Base-by-base conservation (phyloP, 2,113 vertebrate genomes). In the Salvelinus sp. region DNA sequence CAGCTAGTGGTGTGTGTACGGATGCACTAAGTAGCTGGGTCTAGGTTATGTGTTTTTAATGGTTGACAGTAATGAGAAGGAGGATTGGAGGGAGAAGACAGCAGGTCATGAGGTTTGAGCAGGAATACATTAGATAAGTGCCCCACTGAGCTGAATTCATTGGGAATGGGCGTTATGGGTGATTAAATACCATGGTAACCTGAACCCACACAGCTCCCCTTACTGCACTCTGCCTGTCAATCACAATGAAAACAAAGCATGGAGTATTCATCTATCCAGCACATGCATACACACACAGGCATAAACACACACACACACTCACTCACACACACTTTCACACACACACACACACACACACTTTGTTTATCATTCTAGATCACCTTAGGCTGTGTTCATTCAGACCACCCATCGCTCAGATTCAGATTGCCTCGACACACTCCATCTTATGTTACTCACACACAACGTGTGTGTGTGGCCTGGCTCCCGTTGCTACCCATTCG, bases 111-210 rank as follows among this genome's bases (percentile, higher is more conserved):
- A 12, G 67, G 38, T 76, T 72, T 33, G 77, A 74, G 72, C 33
- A 64, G 71, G 70, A 77, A 75, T 76, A 60, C 47, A 65, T 85
- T 78, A 28, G 57, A 74, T 81, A 72, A 83, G 77, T 72, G 62
- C 82, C 81, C 54, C 4, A 23, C 33, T 38, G 70, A 79, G 78
- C 66, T 70, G 48, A 76, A 82, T 48, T 44, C 79, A 73, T 72
- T 73, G 27, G 62, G 77, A 75, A 76, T 7, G 22, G 71, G 58
- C 63, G 80, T 88, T 88, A 72, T 60, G 84, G 85, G 83, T 80
- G 89, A 90, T 93, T 90, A 90, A 83, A 83, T 82, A 66, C 77
- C 64, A 73, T 82, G 76, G 90, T 90, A 90, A 92, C 80, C 80
- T 83, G 75, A 90, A 76, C 76, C 73, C 3, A 73, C 81, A 77